Evolutionary conservation across 2,113 vertebrate genomes (phyloP), one percentile per base, ranked within the genome.

Genomic region (Gallinago paraguaiae): DNA sequence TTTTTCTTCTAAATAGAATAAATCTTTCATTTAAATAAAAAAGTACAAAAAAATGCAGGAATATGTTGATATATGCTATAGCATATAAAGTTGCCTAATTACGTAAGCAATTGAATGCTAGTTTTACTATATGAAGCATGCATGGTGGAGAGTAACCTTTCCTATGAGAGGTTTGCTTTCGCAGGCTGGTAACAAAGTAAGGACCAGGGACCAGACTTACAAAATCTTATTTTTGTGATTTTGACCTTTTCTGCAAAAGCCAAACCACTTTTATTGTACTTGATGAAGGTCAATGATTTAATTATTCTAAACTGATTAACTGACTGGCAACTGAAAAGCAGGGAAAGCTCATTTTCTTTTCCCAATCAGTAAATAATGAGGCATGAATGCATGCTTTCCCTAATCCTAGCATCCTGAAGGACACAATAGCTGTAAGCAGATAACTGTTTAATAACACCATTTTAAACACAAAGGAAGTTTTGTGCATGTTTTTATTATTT

Each of bases 271-370:
- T 76, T 77, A 41, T 25, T 64, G 17, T 24, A 53, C 31, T 84
- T 51, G 7, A 27, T 87, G 60, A 57, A 94, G 69, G 72, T 92
- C 85, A 57, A 16, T 70, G 46, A 70, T 56, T 75, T 87, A 82
- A 87, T 89, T 93, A 89, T 48, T 90, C 65, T 78, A 70, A 90
- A 87, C 50, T 41, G 35, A 86, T 83, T 72, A 91, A 39, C 45
- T 88, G 28, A 31, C 19, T 86, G 25, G 28, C 59, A 93, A 39
- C 59, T 86, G 50, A 86, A 91, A 93, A 93, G 69, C 35, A 60
- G 35, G 54, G 50, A 89, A 93, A 81, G 64, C 39, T 95, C 72
- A 56, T 96, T 86, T 89, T 94, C 87, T 86, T 86, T 63, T 89
- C 56, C 56, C 65, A 65, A 1, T 88, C 53, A 92, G 35, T 81